Conservation (phyloP, 2,888 invertebrate species). For the Pristionchus japonicus region DNA sequence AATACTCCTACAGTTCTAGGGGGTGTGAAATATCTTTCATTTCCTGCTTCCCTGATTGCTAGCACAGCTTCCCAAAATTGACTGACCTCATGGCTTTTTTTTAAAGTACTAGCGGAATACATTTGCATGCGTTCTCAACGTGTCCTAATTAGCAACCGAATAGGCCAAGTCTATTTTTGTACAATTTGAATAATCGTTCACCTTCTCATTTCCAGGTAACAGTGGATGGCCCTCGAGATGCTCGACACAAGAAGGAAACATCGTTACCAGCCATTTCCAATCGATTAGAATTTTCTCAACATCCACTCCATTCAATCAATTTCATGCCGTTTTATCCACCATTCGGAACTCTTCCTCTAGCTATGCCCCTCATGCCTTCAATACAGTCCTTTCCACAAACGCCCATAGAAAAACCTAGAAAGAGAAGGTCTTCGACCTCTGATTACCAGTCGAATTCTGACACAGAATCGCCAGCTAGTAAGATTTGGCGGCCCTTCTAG, state of each 20-base stretch:
- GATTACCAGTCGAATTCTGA: neutral
- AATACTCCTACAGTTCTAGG: too few species aligned
- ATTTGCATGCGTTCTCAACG: too few species aligned
- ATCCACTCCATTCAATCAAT: neutral
- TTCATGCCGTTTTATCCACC: neutral
- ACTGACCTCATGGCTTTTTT: too few species aligned
- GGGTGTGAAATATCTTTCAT: too few species aligned
- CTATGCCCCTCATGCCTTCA: too few species aligned
- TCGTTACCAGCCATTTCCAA: neutral
- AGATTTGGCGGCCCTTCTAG: neutral
- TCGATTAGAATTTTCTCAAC: neutral
- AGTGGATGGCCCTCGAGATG: constrained; percentile 38
- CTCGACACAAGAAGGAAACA: neutral
- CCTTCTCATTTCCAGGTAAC: constrained; percentile 6
- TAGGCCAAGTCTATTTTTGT: too few species aligned
- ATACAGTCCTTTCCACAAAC: neutral
- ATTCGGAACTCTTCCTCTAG: neutral
- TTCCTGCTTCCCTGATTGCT: too few species aligned
- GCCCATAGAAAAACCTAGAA: neutral
- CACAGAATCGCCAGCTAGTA: neutral
- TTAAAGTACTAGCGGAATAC: too few species aligned
- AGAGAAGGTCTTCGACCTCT: neutral
- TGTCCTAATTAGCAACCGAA: too few species aligned
- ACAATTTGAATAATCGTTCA: too few species aligned
- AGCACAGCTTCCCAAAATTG: too few species aligned